Evolutionary conservation across 2,113 vertebrate species (phyloP).

Genomic region (Sitta europaea): DNA sequence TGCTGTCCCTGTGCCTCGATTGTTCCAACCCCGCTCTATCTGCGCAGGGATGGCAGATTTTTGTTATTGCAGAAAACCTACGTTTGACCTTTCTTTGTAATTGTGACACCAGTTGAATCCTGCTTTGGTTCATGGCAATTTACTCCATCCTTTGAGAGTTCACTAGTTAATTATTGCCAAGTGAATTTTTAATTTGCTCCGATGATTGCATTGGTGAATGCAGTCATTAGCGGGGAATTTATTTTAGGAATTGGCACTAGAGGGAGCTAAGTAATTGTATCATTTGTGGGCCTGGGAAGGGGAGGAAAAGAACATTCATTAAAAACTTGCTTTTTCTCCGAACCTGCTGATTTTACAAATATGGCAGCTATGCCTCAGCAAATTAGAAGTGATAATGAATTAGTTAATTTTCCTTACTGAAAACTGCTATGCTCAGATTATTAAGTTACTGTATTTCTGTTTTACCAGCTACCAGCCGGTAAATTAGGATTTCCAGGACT

Average conservation of each 20-base stretch:
- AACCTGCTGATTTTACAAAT: slow-evolving; percentile 87
- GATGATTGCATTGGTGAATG: slow-evolving; percentile 65
- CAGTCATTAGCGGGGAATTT: slow-evolving; percentile 62
- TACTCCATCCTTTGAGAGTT: slow-evolving; percentile 59
- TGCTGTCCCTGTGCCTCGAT: neutral
- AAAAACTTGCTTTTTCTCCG: slow-evolving; percentile 72
- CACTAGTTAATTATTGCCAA: slow-evolving; percentile 75
- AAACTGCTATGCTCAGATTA: slow-evolving; percentile 82
- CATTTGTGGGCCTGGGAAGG: slow-evolving; percentile 66
- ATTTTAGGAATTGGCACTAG: slow-evolving; percentile 84
- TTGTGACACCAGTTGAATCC: slow-evolving; percentile 29
- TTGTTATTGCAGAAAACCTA: neutral
- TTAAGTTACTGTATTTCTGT: slow-evolving; percentile 81
- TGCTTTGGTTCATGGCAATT: slow-evolving; percentile 54
- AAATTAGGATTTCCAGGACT: slow-evolving; percentile 78
- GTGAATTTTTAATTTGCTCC: slow-evolving; percentile 77
- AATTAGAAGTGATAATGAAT: slow-evolving; percentile 86
- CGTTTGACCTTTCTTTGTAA: slow-evolving; percentile 58
- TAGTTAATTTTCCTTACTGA: slow-evolving; percentile 84
- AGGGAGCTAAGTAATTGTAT: slow-evolving; percentile 93
- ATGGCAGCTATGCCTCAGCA: slow-evolving; percentile 84
- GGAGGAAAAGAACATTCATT: slow-evolving; percentile 66
- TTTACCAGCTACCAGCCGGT: slow-evolving; percentile 71
- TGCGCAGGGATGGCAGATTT: neutral
- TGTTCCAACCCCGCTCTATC: neutral